Conservation (phyloP, 2,888 invertebrate species). For the Pristionchus fissidentatus region DNA sequence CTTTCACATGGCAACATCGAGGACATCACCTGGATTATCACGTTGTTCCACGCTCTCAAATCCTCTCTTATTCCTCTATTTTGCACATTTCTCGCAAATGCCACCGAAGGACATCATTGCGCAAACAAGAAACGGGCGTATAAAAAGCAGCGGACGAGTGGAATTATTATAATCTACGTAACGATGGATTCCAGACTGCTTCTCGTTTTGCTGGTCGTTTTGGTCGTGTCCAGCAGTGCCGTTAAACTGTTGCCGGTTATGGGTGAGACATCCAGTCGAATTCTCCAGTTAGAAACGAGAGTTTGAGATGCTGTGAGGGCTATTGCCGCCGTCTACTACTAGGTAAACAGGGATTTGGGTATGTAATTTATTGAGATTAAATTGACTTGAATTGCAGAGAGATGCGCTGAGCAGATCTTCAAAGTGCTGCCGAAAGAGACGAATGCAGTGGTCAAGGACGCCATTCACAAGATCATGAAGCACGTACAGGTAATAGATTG, state of each 20-base stretch:
- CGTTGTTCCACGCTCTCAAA: too few species aligned
- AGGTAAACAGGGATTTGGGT: too few species aligned
- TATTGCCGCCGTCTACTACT: too few species aligned
- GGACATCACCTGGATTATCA: too few species aligned
- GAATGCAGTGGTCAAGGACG: background rate
- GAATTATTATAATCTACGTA: background rate
- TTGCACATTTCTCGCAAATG: too few species aligned
- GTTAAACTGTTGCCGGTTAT: slow-evolving; percentile 6
- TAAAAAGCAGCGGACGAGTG: too few species aligned
- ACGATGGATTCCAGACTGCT: background rate
- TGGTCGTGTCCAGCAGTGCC: background rate
- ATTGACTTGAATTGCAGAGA: background rate
- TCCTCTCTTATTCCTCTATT: too few species aligned
- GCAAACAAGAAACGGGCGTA: too few species aligned
- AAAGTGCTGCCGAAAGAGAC: background rate
- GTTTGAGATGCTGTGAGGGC: too few species aligned
- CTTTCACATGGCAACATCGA: too few species aligned
- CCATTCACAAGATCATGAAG: slow-evolving; percentile 15
- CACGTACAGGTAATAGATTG: slow-evolving; percentile 20
- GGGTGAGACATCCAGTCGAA: background rate
- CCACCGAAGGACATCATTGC: too few species aligned
- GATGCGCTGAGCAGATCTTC: slow-evolving; percentile 3
- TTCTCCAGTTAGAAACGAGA: background rate
- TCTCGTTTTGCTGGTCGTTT: background rate
- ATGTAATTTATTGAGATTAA: too few species aligned